Base-by-base conservation (phyloP, 2,888 invertebrate genomes). In the Meteorus cinctellus region DNA sequence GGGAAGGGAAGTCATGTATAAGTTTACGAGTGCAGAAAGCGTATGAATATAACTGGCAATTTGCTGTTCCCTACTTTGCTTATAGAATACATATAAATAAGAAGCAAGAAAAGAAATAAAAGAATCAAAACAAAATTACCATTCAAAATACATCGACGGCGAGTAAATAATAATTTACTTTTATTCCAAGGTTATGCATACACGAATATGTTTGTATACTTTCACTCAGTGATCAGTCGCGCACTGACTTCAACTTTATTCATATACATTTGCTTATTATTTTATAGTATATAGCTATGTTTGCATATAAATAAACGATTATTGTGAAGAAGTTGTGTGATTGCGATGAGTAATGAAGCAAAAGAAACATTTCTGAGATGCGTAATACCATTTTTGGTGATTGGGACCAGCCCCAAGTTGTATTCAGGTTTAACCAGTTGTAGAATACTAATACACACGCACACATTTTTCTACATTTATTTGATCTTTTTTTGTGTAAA, bases 321-420 rank as follows among this genome's bases (percentile, higher is more conserved):
- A 41, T 55, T 10, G 19, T 48, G 48, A 16, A 12, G 36, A 27
- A 34, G 66, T 31, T 55, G 36, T 24, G 19, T 29, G 41, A 12
- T 60, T 72, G 51, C 60, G 71, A 55, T 70, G 63, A 66, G 60
- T 48, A 48, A n/a, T 48, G n/a, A 48, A 48, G n/a, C 6, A 55
- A 66, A 66, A 69, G 75, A 75, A 67, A 66, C 79, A 72, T 74
- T 72, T 80, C 80, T 78, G 80, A 83, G 83, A 79, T 74, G 83
- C 84, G 83, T 82, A 84, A 83, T 81, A 36, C 86, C 86, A 83
- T 84, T 86, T 85, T 86, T 84, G 85, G 86, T 77, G 81, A 84
- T 85, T 79, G 59, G 63, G 72, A 70, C 74, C 76, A 72, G 74
- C 69, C 67, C 75, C 73, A 66, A 59, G 66, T 76, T 68, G 68